Evolutionary conservation across 2,888 invertebrate species (phyloP).

Genomic region (Lepidochitona cinerea): DNA sequence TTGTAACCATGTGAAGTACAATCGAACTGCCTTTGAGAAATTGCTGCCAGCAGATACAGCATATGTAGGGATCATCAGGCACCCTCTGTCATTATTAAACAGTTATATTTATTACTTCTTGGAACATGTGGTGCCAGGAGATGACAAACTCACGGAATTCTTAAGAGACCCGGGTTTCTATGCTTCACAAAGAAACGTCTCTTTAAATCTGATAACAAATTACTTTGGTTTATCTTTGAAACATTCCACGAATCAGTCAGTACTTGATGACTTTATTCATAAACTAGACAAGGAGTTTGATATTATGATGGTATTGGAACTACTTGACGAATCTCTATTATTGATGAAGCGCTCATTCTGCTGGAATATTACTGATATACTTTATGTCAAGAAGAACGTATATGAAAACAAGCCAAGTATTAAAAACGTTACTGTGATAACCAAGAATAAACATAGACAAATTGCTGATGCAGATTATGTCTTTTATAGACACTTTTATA

Average conservation of each 20-base stretch:
- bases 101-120: background rate
- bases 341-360: background rate
- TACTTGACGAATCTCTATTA: background rate
- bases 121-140: background rate
- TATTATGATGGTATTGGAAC: background rate
- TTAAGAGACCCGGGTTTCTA: background rate
- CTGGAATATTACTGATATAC: background rate
- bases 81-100: conserved; percentile 27
- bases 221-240: background rate
- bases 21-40: conserved; percentile 23
- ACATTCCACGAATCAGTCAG: background rate
- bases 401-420: background rate
- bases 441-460: background rate
- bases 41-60: conserved; percentile 38
- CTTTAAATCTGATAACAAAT: background rate
- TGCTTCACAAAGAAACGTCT: background rate
- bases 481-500: conserved; percentile 2
- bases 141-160: background rate
- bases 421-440: background rate
- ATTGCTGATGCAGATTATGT: background rate
- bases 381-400: background rate
- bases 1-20: conserved; percentile 49
- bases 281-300: background rate
- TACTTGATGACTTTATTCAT: background rate
- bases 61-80: conserved; percentile 42